phyloP scores from a whole-genome alignment of 2,113 vertebrate genomes.

The Trogon surrucura region DNA sequence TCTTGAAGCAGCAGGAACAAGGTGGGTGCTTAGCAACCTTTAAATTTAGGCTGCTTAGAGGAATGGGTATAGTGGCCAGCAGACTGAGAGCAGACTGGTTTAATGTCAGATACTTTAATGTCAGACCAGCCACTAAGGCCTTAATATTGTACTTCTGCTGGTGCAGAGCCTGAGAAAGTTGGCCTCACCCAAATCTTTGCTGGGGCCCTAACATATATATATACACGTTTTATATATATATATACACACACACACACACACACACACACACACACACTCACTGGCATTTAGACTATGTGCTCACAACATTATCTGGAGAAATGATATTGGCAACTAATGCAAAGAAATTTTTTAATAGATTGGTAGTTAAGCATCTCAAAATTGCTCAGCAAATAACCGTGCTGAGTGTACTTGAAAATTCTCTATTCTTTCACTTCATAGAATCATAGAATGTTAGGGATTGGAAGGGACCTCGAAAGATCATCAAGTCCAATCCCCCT shows the following conservation, averaged over 20 bases:
- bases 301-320: not conserved
- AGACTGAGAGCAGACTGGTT: not conserved
- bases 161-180: not conserved
- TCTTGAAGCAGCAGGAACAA: not conserved
- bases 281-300: not conserved
- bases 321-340: not conserved
- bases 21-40: not conserved
- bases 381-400: not conserved
- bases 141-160: not conserved
- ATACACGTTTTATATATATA: no score
- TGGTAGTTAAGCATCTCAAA: not conserved
- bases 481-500: no score
- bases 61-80: not conserved
- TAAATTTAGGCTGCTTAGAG: not conserved
- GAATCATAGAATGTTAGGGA: no score
- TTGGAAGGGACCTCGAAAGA: no score
- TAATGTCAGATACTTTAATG: not conserved
- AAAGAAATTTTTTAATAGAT: not conserved
- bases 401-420: not conserved
- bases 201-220: not conserved
- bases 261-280: no score
- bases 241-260: no score
- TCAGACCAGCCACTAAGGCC: not conserved
- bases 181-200: not conserved
- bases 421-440: not conserved